Conservation (phyloP, 2,888 invertebrate species). For the Scaptodrosophila latifasciaeformis region DNA sequence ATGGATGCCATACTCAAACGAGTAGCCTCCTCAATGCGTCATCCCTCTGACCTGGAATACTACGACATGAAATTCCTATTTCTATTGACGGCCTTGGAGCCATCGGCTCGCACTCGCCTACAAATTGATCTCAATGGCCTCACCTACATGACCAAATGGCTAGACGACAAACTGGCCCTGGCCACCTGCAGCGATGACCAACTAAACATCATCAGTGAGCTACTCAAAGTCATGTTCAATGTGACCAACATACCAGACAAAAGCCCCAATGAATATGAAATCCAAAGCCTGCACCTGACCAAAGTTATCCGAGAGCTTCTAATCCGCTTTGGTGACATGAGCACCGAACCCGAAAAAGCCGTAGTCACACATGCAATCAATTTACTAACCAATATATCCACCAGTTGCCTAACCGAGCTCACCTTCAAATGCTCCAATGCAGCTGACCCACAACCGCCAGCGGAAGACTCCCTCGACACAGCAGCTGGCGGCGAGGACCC, state of each 20-base stretch:
- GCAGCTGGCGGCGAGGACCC: not conserved
- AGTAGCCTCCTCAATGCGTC: conserved; percentile 76
- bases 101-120: conserved; percentile 80
- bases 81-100: conserved; percentile 88
- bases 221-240: conserved; percentile 87
- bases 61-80: conserved; percentile 93
- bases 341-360: conserved; percentile 74
- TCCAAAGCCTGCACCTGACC: conserved; percentile 83
- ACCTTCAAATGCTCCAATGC: conserved; percentile 73
- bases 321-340: conserved; percentile 71
- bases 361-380: conserved; percentile 88
- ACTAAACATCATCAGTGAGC: conserved; percentile 82
- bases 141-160: conserved; percentile 80
- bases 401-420: conserved; percentile 82
- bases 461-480: not conserved
- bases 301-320: conserved; percentile 83
- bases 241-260: conserved; percentile 78
- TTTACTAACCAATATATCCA: conserved; percentile 88
- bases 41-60: conserved; percentile 78
- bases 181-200: conserved; percentile 75
- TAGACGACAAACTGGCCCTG: conserved; percentile 80
- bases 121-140: conserved; percentile 83
- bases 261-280: conserved; percentile 80
- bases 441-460: not conserved
- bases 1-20: conserved; percentile 84